phyloP scores from a whole-genome alignment of 2,113 vertebrate species.

The Plestiodon gilberti region DNA sequence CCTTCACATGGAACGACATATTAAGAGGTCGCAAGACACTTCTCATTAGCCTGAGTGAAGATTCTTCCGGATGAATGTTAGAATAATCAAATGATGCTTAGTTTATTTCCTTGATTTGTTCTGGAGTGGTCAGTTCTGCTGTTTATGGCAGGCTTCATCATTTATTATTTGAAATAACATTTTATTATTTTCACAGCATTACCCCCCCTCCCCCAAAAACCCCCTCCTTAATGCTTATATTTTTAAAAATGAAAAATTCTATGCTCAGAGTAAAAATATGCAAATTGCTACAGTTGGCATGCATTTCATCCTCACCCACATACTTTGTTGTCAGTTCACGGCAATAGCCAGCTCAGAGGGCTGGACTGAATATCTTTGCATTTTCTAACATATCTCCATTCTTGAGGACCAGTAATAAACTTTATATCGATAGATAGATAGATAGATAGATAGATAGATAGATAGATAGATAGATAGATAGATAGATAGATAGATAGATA shows the following conservation, averaged over 20 bases:
- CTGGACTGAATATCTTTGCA: neutral
- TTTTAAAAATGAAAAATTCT: neutral
- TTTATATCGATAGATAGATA: too few relatives aligned
- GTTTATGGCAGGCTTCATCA: neutral
- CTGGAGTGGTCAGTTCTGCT: neutral
- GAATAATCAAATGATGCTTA: neutral
- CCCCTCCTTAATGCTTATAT: neutral
- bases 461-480: too few relatives aligned
- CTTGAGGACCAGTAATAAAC: neutral
- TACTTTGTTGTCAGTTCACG: neutral
- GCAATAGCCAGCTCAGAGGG: neutral
- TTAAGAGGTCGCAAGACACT: neutral
- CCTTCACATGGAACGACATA: neutral
- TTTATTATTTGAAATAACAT: neutral
- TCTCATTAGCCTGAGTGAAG: constrained; percentile 9
- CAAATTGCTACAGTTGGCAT: neutral
- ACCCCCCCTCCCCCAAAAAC: neutral
- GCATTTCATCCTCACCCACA: too few relatives aligned
- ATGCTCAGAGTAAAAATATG: neutral
- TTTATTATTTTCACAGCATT: neutral
- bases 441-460: too few relatives aligned
- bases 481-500: too few relatives aligned
- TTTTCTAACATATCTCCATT: neutral
- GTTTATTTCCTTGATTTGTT: neutral
- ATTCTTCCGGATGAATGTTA: neutral